These are phyloP conservation scores for Adineta ricciae DNA, from an alignment of 2,888 invertebrate genomes.

Conservation along the genomic window DNA sequence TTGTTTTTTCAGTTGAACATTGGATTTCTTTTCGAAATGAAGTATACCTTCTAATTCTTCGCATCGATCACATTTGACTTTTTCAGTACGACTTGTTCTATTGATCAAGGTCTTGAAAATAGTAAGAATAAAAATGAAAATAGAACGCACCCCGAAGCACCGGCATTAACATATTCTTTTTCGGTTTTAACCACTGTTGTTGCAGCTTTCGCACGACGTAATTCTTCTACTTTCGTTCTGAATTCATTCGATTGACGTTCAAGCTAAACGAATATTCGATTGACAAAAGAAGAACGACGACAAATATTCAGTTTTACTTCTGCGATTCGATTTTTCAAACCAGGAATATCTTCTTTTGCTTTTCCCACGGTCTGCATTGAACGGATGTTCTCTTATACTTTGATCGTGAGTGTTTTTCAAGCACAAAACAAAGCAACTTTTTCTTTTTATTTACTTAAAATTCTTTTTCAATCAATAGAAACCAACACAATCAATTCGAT, in stretches of 20 bases:
- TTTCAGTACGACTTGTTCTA: not conserved
- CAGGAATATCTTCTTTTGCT: too few relatives aligned
- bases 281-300: too few relatives aligned
- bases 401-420: too few relatives aligned
- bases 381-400: too few relatives aligned
- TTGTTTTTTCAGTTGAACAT: not conserved
- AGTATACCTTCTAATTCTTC: not conserved
- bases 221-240: slow-evolving; percentile 28
- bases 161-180: slow-evolving; percentile 32
- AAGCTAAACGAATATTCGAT: not conserved
- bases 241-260: slow-evolving; percentile 26
- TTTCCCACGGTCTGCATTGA: too few relatives aligned
- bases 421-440: too few relatives aligned
- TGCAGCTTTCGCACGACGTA: slow-evolving; percentile 28
- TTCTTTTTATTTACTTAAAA: too few relatives aligned
- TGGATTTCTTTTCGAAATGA: not conserved
- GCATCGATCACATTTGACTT: not conserved
- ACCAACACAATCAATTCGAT: too few relatives aligned
- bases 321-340: too few relatives aligned
- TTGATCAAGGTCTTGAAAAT: not conserved
- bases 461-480: too few relatives aligned
- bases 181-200: slow-evolving; percentile 26
- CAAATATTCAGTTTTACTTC: too few relatives aligned
- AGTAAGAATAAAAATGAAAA: not conserved
- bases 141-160: not conserved